Base-by-base conservation (phyloP, 2,113 vertebrate genomes). In the Strix uralensis region DNA sequence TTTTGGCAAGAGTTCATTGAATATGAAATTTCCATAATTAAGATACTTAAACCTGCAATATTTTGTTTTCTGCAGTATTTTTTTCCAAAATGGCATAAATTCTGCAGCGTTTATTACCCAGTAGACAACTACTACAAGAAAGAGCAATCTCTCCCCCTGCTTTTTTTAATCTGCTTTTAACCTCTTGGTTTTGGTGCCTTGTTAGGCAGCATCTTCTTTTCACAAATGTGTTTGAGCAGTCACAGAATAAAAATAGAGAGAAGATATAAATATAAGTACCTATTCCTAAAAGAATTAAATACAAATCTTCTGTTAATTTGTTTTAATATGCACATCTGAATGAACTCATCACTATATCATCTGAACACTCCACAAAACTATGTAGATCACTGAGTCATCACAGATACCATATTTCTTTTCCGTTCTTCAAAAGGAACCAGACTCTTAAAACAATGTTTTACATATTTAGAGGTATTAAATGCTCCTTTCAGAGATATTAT, bases 1-100 rank as follows among this genome's bases (percentile, higher is more conserved):
- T 98, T 98, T 98, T 98, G 98, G 97, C 96, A 96, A 92, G 97
- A 96, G 96, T 97, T 98, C 97, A 96, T 95, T 98, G 97, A 97
- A 98, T 97, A 90, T 96, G 97, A 97, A 98, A 97, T 98, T 96
- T 95, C 94, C 93, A 90, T 98, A 98, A 98, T 98, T 98, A 98
- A 98, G 96, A 97, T 96, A 97, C 97, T 95, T 97, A 98, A 97
- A 97, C 98, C 96, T 98, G 97, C 94, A 97, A 92, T 97, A 95
- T 95, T 96, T 97, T 97, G 93, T 95, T 97, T 98, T 97, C 91
- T 95, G 90, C 86, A 70, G 94, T 90, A 63, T 91, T 97, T 97
- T 97, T 91, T 94, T 89, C 59, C 79, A 97, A 96, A 96, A 92
- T 92, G 94, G 92, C 92, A 97, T 91, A 90, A 95, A 97, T 97